These are phyloP conservation scores for Euzetes globulus DNA, from an alignment of 2,888 invertebrate species.

Conservation along the genomic window DNA sequence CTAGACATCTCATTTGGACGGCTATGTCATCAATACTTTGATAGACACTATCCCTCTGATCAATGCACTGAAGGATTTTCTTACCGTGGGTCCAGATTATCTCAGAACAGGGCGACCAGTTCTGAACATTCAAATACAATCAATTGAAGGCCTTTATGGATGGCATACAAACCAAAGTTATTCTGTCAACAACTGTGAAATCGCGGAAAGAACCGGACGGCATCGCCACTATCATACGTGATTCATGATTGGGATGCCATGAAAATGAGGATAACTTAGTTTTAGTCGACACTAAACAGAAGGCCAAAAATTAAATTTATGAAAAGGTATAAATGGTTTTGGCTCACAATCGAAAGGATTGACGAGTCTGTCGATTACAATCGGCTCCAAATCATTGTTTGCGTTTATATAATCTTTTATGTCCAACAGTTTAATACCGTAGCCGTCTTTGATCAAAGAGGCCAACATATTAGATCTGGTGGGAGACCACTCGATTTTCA, in stretches of 20 bases:
- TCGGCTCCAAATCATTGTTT: conserved; percentile 64
- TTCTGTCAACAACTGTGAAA: conserved; percentile 69
- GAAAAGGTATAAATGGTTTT: background rate
- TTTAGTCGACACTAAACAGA: conserved; percentile 36
- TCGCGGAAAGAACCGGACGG: conserved; percentile 60
- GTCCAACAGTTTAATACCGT: conserved; percentile 71
- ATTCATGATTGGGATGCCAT: conserved; percentile 79
- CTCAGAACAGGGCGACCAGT: conserved; percentile 64
- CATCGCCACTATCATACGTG: conserved; percentile 63
- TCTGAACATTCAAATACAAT: conserved; percentile 33
- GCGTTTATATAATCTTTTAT: conserved; percentile 63
- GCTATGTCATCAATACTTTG: conserved; percentile 61
- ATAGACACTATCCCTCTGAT: conserved; percentile 54
- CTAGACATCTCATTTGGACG: conserved; percentile 62
- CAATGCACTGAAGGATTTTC: conserved; percentile 57
- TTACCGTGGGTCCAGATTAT: conserved; percentile 69
- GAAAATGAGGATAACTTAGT: conserved; percentile 62
- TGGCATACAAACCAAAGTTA: conserved; percentile 56
- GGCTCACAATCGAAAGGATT: conserved; percentile 41
- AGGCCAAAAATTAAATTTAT: background rate
- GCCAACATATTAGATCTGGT: conserved; percentile 71
- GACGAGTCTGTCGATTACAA: conserved; percentile 61
- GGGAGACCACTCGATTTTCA: conserved; percentile 78
- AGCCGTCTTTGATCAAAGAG: conserved; percentile 69
- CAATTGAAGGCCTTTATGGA: background rate